phyloP scores from a whole-genome alignment of 2,888 invertebrate genomes.

The Drosophila subquinaria region DNA sequence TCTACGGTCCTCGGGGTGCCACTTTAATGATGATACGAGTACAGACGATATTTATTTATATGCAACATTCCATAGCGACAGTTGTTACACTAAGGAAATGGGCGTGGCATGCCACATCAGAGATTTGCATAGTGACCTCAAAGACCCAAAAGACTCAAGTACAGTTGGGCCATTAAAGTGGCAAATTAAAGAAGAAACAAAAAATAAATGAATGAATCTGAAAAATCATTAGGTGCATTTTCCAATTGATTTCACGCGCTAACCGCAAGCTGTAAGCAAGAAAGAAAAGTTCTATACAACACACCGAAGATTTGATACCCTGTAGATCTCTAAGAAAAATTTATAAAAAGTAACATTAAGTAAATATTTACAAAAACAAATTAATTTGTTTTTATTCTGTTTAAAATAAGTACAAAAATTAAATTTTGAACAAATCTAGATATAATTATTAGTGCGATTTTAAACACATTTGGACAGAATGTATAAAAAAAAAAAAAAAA shows the following conservation, averaged over 20 bases:
- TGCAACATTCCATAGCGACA: constrained; percentile 56
- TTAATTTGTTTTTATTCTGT: neutral
- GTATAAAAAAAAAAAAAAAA: too few species aligned
- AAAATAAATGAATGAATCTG: constrained; percentile 38
- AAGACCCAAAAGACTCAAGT: constrained; percentile 33
- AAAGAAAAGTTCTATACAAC: neutral
- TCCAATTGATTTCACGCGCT: constrained; percentile 77
- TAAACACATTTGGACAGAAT: neutral
- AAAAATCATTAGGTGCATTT: constrained; percentile 78
- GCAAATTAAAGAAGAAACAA: neutral
- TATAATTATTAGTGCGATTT: neutral
- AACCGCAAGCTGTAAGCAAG: constrained; percentile 50
- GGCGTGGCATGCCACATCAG: constrained; percentile 48
- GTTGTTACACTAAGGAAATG: constrained; percentile 63
- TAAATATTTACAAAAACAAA: neutral
- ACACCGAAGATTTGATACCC: neutral
- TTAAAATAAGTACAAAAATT: neutral
- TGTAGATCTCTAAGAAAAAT: neutral
- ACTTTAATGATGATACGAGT: constrained; percentile 38
- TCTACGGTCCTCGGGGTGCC: neutral
- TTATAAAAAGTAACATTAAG: neutral
- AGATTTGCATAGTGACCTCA: constrained; percentile 50
- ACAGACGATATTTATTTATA: constrained; percentile 19
- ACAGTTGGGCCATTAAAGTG: constrained; percentile 64
- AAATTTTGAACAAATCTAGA: too few species aligned